Conservation (phyloP, 2,113 vertebrate species). For the Lophura nycthemera region DNA sequence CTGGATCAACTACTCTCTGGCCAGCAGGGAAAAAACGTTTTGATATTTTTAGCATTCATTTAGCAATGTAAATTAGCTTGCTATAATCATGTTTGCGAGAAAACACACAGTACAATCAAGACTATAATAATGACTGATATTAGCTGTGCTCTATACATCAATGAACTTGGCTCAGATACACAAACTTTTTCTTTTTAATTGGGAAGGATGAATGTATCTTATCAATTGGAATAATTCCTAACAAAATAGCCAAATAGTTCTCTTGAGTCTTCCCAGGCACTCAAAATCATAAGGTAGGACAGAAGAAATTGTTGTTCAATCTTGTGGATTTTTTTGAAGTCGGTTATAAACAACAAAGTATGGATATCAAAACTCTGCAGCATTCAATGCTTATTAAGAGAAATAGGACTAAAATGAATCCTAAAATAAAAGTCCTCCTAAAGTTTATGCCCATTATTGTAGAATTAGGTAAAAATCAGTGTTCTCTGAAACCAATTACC, state of each 20-base stretch:
- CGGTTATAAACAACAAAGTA: background rate
- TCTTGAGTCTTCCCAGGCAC: background rate
- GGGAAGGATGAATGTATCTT: background rate
- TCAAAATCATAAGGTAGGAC: background rate
- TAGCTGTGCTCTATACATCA: conserved; percentile 25
- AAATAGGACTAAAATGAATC: background rate
- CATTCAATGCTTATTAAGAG: background rate
- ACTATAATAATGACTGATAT: background rate
- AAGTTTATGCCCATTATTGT: background rate
- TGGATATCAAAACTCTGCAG: background rate
- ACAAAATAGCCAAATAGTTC: background rate
- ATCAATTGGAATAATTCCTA: background rate
- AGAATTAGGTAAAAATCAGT: background rate
- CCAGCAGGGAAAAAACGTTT: background rate
- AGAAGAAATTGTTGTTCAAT: background rate
- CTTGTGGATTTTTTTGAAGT: background rate
- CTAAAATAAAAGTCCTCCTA: background rate
- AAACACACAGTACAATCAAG: conserved; percentile 19
- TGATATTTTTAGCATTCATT: conserved; percentile 38
- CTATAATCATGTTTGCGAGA: conserved; percentile 42
- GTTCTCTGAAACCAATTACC: background rate
- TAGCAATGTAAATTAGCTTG: conserved; percentile 43
- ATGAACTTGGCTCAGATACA: background rate
- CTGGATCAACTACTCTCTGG: conserved; percentile 21
- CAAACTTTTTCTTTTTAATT: conserved; percentile 25